These are phyloP conservation scores for Noctuana brunneofusca DNA, from an alignment of 2,888 invertebrate genomes.

Conservation along the genomic window DNA sequence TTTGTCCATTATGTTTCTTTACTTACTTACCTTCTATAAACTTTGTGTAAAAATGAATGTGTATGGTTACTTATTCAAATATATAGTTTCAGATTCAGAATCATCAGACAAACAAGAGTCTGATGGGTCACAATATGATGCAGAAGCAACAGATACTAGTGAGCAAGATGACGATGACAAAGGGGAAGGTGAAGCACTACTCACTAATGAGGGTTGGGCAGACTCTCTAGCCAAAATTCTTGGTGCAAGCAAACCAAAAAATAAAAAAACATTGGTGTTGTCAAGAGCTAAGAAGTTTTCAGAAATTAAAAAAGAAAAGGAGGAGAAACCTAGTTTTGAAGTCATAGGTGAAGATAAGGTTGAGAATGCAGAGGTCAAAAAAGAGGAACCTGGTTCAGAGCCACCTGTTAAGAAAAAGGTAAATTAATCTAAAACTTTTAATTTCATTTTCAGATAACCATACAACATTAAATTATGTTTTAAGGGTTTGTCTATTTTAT, in stretches of 20 bases:
- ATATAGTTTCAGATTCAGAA: slow-evolving; percentile 58
- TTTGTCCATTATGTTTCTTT: too few relatives aligned
- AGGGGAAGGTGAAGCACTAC: slow-evolving; percentile 47
- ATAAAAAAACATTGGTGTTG: slow-evolving; percentile 88
- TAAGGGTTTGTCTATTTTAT: too few relatives aligned
- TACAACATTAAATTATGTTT: too few relatives aligned
- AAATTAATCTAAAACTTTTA: too few relatives aligned
- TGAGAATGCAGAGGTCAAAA: slow-evolving; percentile 61
- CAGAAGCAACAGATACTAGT: slow-evolving; percentile 45
- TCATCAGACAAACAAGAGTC: slow-evolving; percentile 58
- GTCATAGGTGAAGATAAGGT: slow-evolving; percentile 84
- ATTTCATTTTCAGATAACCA: too few relatives aligned
- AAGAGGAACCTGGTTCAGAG: slow-evolving; percentile 52
- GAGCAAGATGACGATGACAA: slow-evolving; percentile 42
- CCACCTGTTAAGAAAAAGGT: slow-evolving; percentile 68
- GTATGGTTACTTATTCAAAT: background rate
- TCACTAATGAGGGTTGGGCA: slow-evolving; percentile 89
- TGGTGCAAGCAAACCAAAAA: slow-evolving; percentile 88
- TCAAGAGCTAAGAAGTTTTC: slow-evolving; percentile 90
- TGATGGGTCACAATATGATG: slow-evolving; percentile 55
- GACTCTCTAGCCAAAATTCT: slow-evolving; percentile 92
- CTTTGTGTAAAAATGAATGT: too few relatives aligned
- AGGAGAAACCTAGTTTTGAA: slow-evolving; percentile 84
- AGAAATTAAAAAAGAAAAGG: slow-evolving; percentile 73
- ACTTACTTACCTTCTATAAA: too few relatives aligned